Conservation (phyloP, 2,113 vertebrate species). For the Cephalopterus ornatus region DNA sequence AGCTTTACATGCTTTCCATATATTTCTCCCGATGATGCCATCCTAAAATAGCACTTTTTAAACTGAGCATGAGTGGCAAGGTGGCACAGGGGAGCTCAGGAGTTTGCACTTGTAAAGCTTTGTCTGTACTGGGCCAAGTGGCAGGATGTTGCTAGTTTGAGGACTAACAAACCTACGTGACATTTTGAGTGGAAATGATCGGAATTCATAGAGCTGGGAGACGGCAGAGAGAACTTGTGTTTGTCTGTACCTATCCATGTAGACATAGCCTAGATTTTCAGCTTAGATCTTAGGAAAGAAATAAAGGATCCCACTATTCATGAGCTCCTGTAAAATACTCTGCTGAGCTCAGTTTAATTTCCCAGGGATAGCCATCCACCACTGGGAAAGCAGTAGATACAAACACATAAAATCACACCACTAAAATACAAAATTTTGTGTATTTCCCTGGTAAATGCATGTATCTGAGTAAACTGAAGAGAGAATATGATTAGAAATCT, state of each 20-base stretch:
- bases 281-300: neutral
- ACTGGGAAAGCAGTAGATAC: neutral
- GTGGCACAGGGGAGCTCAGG: neutral
- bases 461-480: neutral
- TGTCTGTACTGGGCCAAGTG: neutral
- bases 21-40: neutral
- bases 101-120: neutral
- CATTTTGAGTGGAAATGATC: neutral
- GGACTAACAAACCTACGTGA: neutral
- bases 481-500: neutral
- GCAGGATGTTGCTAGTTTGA: neutral
- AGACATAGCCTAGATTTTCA: neutral
- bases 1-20: neutral
- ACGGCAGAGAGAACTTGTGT: neutral
- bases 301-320: neutral
- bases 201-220: neutral
- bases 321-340: conserved; percentile 19
- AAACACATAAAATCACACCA: neutral
- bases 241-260: neutral
- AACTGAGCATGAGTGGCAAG: neutral
- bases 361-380: conserved; percentile 3
- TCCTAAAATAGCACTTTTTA: neutral
- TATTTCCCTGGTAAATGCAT: neutral
- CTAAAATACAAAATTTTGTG: neutral
- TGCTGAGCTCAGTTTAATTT: conserved; percentile 22